A percentile compares a stretch with the other conserved stretches of the same genome.
These are phyloP conservation scores for Cheilosia vernalis DNA, from an alignment of 2,888 invertebrate genomes.

Conservation along the genomic window DNA sequence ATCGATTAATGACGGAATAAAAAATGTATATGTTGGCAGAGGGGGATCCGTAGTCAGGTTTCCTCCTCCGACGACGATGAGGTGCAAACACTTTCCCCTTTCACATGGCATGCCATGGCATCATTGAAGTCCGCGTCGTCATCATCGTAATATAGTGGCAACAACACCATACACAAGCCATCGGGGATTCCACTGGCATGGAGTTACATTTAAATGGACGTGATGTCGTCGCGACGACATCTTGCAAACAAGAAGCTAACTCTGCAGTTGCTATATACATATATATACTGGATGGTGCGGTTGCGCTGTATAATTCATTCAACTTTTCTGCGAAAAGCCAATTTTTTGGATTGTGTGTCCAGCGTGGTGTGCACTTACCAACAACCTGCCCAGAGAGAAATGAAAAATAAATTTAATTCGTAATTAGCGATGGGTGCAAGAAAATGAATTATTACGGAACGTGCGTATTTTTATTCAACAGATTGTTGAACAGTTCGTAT, in stretches of 20 bases:
- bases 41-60: constrained; percentile 17
- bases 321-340: constrained; percentile 55
- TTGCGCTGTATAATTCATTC: constrained; percentile 62
- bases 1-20: constrained; percentile 70
- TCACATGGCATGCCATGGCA: constrained; percentile 65
- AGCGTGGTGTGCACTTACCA: background rate
- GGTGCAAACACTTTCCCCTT: constrained; percentile 73
- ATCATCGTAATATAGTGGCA: constrained; percentile 40
- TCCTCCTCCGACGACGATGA: constrained; percentile 32
- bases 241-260: constrained; percentile 52
- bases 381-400: background rate
- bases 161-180: constrained; percentile 15
- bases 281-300: background rate
- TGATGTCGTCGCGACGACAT: constrained; percentile 63
- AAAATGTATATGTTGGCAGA: constrained; percentile 28
- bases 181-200: constrained; percentile 33
- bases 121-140: constrained; percentile 39
- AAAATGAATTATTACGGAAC: constrained; percentile 66
- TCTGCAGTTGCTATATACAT: background rate
- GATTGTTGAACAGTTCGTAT: constrained; percentile 15
- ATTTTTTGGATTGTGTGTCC: constrained; percentile 36
- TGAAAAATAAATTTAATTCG: constrained; percentile 49
- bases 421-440: constrained; percentile 62
- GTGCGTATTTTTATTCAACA: constrained; percentile 61
- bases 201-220: constrained; percentile 58